These are phyloP conservation scores for Lithophane semibrunnea DNA, from an alignment of 2,888 invertebrate species.

Conservation along the genomic window DNA sequence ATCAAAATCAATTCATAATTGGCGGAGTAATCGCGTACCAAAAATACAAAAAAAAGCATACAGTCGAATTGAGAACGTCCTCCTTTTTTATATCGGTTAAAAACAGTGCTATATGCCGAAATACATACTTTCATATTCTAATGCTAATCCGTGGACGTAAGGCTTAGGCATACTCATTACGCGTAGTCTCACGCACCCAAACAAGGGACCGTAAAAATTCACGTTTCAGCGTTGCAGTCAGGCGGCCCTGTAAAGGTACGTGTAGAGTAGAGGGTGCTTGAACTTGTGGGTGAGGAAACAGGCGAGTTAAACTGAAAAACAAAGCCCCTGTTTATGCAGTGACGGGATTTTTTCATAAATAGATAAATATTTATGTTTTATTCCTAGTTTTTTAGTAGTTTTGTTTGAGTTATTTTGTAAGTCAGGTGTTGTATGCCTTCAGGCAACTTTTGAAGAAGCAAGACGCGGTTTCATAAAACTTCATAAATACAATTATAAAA, in stretches of 20 bases:
- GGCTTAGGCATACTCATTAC: conserved; percentile 17
- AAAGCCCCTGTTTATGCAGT: conserved; percentile 28
- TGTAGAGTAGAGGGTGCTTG: not conserved
- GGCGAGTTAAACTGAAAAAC: conserved; percentile 17
- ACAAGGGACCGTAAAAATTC: conserved; percentile 28
- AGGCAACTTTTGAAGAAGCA: not conserved
- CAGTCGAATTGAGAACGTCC: too few species aligned
- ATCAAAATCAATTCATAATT: too few species aligned
- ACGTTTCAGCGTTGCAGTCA: conserved; percentile 28
- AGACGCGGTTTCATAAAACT: not conserved
- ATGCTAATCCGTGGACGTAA: conserved; percentile 10
- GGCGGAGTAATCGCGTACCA: too few species aligned
- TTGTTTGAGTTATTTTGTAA: conserved; percentile 3
- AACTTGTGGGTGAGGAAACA: conserved; percentile 40
- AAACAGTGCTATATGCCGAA: not conserved
- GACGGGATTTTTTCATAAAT: not conserved
- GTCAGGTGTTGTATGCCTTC: not conserved
- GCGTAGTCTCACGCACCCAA: conserved; percentile 21
- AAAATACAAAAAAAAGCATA: too few species aligned
- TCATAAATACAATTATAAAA: not conserved
- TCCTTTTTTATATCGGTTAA: too few species aligned
- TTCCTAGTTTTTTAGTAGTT: not conserved
- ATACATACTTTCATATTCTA: conserved; percentile 14
- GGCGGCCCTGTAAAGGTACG: not conserved
- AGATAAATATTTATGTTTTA: conserved; percentile 17